Evolutionary conservation across 2,888 invertebrate genomes (phyloP), one percentile per base, ranked within the genome.

Genomic region (Urechis unicinctus): DNA sequence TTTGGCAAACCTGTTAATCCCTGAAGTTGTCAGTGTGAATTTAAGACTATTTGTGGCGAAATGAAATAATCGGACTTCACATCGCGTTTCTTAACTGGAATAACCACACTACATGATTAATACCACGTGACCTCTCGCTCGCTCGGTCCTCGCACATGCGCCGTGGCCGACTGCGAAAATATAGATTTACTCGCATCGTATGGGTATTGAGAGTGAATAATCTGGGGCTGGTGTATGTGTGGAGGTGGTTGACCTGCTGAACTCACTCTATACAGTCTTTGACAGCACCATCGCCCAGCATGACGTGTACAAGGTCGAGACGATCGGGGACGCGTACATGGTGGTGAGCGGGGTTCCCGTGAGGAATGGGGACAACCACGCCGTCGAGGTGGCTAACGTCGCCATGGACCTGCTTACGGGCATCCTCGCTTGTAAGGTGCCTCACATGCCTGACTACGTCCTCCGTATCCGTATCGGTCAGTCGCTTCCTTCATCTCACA

Each of bases 301-400:
- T 45, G 36, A 36, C 36, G 36, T 36, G 9, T 13, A 28, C 29
- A 28, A 26, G 21, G 57, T 72, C 68, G 74, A 74, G 58, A 74
- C 73, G 3, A 73, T 74, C 36, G 73, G 73, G 3, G 74, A 74
- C 58, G 73, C 73, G 2, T 74, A 74, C 57, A 71, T 74, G 72
- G 28, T 57, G 29, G 57, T 57, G 1, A 69, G 70, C 51, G 74
- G 74, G 0, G 53, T 73, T 24, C 73, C 72, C 0, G 47, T 59
- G 17, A 58, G 63, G 17, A 74, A 73, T 55, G 69, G 66, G 1
- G 61, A 66, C 21, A 61, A 64, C 2, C 73, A 74, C 52, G 69
- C 66, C 22, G 62, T 61, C 29, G 70, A 72, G 53, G 69, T 73
- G 41, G 67, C 68, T 17, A 65, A 68, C 54, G 66, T 68, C 52